Evolutionary conservation across 2,888 invertebrate genomes (phyloP), one percentile per base, ranked within the genome.

Genomic region (Palloptera scutellata): DNA sequence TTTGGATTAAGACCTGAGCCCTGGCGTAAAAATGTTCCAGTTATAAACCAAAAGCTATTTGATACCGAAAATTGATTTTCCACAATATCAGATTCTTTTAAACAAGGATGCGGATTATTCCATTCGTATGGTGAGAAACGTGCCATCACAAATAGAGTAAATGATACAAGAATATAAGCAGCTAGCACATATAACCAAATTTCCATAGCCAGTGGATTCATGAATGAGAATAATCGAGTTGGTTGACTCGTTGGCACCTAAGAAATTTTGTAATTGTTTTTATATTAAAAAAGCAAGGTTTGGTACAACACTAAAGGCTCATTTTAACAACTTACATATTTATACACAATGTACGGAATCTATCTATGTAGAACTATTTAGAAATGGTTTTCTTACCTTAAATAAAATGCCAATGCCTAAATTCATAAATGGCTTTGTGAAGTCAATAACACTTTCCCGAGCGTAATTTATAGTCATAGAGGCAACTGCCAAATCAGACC

Each of bases 381-480:
- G 11, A 45, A 45, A 10, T 43, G 8, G 43, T 43, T 17, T 53
- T 9, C 85, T 86, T 86, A 93, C 94, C 90, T 96, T 96, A 86
- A 96, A 97, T 43, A 98, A 86, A 80, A 98, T 98, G 20, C 96
- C 95, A 70, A 97, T 98, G 42, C 98, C 98, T 13, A 98, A 88
- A 84, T 97, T 97, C 94, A 98, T 96, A 86, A 97, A 98, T 0
- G 98, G 98, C 80, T 97, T 97, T 0, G 98, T 98, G 85, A 98
- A 98, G 85, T 98, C 98, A 68, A 98, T 96, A 92, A 84, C 84
- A 74, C 84, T 85, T 83, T 97, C 97, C 17, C 98, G 86, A 0
- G 97, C 96, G 84, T 97, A 98, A 86, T 96, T 98, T 76, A 98
- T 98, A 1, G 98, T 98, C 92, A 98, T 95, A 0, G 98, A 96